Percentiles rank a stretch among this genome's conserved stretches.
phyloP scores from a whole-genome alignment of 2,113 vertebrate species.

The Bungarus multicinctus region DNA sequence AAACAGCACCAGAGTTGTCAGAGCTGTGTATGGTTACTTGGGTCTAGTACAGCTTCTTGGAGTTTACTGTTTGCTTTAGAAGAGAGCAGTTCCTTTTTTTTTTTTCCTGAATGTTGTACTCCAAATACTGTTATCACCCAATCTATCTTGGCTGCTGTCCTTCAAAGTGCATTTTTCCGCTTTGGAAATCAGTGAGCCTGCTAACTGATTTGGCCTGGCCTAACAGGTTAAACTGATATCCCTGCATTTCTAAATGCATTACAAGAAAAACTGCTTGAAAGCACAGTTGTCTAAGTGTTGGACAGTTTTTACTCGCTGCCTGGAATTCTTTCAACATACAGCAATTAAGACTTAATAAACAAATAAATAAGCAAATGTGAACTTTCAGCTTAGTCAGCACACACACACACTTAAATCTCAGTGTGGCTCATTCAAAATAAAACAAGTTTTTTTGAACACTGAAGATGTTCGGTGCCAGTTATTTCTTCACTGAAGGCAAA shows the following conservation, averaged over 20 bases:
- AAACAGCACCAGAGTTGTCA: background rate
- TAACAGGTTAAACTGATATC: background rate
- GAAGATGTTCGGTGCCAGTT: constrained; percentile 26
- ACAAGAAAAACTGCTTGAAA: background rate
- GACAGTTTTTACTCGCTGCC: background rate
- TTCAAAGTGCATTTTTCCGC: background rate
- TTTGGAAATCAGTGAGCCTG: background rate
- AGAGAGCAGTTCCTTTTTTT: background rate
- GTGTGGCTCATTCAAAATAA: constrained; percentile 17
- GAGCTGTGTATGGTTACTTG: background rate
- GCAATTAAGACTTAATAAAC: background rate
- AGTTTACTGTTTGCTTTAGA: background rate
- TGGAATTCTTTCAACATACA: background rate
- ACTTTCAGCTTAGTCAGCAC: background rate
- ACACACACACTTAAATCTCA: background rate
- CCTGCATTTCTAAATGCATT: background rate
- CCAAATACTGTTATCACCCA: background rate
- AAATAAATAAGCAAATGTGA: background rate
- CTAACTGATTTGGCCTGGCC: background rate
- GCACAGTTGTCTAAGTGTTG: background rate
- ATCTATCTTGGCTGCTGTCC: background rate
- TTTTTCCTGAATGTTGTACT: background rate
- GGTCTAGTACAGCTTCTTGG: background rate
- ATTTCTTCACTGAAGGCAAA: constrained; percentile 34
- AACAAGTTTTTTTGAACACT: constrained; percentile 30